These are phyloP conservation scores for Choristoneura fumiferana DNA, from an alignment of 1,140 invertebrate species.

Conservation along the genomic window DNA sequence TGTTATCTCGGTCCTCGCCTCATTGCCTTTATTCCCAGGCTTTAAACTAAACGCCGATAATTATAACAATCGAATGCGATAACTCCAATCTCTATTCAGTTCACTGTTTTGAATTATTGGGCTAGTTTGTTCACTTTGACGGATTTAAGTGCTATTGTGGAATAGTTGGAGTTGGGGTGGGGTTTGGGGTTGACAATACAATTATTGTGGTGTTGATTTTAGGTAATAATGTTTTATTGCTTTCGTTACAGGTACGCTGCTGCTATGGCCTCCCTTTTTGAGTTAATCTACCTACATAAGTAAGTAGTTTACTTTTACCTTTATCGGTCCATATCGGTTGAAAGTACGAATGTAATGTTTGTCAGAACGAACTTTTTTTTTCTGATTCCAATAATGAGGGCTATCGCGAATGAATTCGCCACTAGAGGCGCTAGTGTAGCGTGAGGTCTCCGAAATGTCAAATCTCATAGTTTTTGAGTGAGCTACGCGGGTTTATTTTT, in stretches of 20 bases:
- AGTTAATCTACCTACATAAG: too few species aligned
- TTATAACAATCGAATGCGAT: background rate
- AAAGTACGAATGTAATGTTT: too few species aligned
- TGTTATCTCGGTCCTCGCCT: constrained; percentile 35
- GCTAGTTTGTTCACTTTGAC: constrained; percentile 4
- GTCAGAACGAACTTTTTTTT: too few species aligned
- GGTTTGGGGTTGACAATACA: background rate
- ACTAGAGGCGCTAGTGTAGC: too few species aligned
- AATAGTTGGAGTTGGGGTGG: background rate
- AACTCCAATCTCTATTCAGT: background rate
- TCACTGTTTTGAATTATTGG: constrained; percentile 7
- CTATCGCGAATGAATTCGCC: too few species aligned
- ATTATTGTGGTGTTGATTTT: background rate
- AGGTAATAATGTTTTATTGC: background rate
- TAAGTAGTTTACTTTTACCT: too few species aligned
- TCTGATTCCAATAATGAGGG: too few species aligned
- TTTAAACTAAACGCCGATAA: constrained; percentile 34
- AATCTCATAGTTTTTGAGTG: too few species aligned
- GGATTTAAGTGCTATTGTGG: constrained; percentile 4
- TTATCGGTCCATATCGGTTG: too few species aligned
- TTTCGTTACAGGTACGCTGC: constrained; percentile 3
- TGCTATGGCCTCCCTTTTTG: too few species aligned
- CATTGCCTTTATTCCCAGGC: constrained; percentile 44
- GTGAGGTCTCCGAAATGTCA: too few species aligned
- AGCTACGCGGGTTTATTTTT: too few species aligned